These are phyloP conservation scores for Myiopsitta monachus DNA, from an alignment of 2,113 vertebrate species.

Conservation along the genomic window DNA sequence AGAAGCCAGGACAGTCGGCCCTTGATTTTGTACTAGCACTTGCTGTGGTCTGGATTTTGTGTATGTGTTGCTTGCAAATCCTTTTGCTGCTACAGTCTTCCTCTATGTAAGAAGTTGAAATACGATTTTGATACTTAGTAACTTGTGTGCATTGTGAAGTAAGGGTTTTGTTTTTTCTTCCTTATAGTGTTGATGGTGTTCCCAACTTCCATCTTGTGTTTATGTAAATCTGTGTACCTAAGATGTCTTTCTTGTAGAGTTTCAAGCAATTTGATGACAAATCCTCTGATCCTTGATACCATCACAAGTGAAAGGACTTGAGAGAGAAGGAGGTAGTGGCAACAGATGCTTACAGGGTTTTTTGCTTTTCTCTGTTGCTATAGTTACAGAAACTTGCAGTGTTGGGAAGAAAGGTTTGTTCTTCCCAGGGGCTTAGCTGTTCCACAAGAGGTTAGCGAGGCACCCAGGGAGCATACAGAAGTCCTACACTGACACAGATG, in stretches of 20 bases:
- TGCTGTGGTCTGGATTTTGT: not conserved
- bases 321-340: not conserved
- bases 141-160: not conserved
- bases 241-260: not conserved
- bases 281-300: not conserved
- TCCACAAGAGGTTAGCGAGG: not conserved
- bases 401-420: not conserved
- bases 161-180: not conserved
- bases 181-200: not conserved
- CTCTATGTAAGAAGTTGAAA: not conserved
- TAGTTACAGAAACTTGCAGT: not conserved
- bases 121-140: not conserved
- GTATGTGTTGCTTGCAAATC: not conserved
- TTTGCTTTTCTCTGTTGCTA: not conserved
- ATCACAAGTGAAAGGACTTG: not conserved
- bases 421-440: not conserved
- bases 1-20: not conserved
- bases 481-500: rapidly evolving
- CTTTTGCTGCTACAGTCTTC: not conserved
- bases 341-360: not conserved
- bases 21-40: not conserved
- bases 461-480: not conserved
- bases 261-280: not conserved
- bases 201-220: not conserved
- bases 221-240: not conserved